Evolutionary conservation across 2,888 invertebrate genomes (phyloP), one percentile per base, ranked within the genome.

Genomic region (Bhutanitis thaidina): DNA sequence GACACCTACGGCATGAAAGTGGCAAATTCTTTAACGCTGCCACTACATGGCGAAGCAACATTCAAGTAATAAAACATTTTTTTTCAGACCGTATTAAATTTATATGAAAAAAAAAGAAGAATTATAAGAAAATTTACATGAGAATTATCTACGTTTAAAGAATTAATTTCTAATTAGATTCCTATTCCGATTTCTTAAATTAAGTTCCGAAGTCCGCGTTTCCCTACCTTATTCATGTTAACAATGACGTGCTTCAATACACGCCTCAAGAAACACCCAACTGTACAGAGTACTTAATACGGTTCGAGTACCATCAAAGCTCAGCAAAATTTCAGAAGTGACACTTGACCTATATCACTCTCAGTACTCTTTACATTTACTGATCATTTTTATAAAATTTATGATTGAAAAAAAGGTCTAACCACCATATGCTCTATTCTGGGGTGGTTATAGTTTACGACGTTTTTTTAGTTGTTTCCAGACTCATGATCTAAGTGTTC

Each of bases 241-340:
- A 48, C 48, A 43, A 48, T 48, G 47, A 35, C 35, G 47, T 40
- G 12, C 47, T 49, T 43, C 41, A 49, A 36, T 49, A 41, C 47
- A 48, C 36, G 48, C 30, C 36, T 41, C 36, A 43, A 40, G 48
- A 49, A 43, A 49, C 35, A 43, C 41, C 41, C 47, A 3, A 20
- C 20, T 20, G 40, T 45, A 51, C 50, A 51, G 40, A 35, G 50
- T 45, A 51, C 50, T 20, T 50, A 39, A 50, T 40, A 35, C 40
- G 35, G 29, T 51, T 45, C 38, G 36, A 51, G 50, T n/a, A 41
- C 45, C 5, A 44, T 51, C 29, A 10, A 45, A 51, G 29, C 45
- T 51, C 45, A 45, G 50, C 45, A 25, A 45, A 51, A 45, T 51
- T 45, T 51, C 40, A 45, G 29, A 40, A 40, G 50, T 45, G 35